Base-by-base conservation (phyloP, 1,140 invertebrate genomes). In the Drosophila dunni region DNA sequence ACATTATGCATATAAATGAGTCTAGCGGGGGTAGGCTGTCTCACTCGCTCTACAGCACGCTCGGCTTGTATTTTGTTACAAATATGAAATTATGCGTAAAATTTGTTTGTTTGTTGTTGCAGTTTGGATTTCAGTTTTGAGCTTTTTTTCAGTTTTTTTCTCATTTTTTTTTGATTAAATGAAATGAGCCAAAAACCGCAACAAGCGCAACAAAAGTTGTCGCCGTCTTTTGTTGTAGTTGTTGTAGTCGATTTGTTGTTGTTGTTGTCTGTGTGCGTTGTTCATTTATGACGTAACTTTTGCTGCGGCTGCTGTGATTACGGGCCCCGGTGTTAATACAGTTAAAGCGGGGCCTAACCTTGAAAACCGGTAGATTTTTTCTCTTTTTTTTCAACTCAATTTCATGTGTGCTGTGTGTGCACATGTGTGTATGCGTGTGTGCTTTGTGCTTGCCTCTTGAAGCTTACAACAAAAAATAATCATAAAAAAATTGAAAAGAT, bases 281-380 rank as follows among this genome's bases (percentile, higher is more conserved):
- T 83, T 75, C 77, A 64, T 66, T 83, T 82, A 85, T 85, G 81
- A 85, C 81, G 81, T 85, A 85, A 85, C 82, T 82, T 67, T 68
- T 69, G 81, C 67, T 75, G 65, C 57, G 64, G 78, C 82, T 72
- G 83, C 82, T 88, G 83, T 88, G 82, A 86, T 88, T 88, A 79
- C 82, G 84, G 83, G 75, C 76, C 80, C 79, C 79, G 76, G 76
- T 88, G 80, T 86, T 86, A 86, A 86, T 86, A 88, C 83, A 88
- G 82, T 90, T 90, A 90, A 91, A 90, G 79, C 82, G 75, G 70
- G 17, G 77, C 77, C 83, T 91, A 91, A 91, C 88, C 88, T 91
- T 91, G 88, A 91, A 91, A 91, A 91, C 88, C 88, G 88, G 88
- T 91, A 91, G 83, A 91, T 89, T 84, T 89, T 85, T 81, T 78